These are phyloP conservation scores for Rhinichthys osculus DNA, from an alignment of 2,797 vertebrate species.

Conservation along the genomic window DNA sequence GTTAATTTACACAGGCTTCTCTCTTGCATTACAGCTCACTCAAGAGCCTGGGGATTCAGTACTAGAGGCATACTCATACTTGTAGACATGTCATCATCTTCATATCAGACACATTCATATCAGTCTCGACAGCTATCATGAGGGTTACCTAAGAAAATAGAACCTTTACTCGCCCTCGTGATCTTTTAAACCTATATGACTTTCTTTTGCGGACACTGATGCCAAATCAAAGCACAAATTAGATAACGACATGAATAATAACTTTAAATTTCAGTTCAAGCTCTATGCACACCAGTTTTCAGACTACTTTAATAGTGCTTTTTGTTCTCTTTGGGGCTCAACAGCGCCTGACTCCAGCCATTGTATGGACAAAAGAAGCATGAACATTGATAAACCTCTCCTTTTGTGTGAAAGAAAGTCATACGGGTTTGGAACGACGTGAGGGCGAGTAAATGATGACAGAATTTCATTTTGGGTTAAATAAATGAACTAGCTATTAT, in stretches of 20 bases:
- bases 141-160: neutral
- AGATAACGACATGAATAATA: neutral
- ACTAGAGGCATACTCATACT: constrained; percentile 1
- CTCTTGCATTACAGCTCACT: constrained; percentile 44
- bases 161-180: neutral
- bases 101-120: neutral
- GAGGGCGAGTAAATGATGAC: neutral
- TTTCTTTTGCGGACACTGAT: neutral
- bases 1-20: constrained; percentile 71
- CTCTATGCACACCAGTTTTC: neutral
- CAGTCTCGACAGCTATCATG: neutral
- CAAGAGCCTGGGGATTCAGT: neutral
- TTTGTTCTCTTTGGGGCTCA: neutral
- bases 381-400: neutral
- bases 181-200: neutral
- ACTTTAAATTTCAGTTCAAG: neutral
- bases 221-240: neutral
- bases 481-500: neutral
- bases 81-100: constrained; percentile 2
- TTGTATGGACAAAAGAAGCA: constrained; percentile 25
- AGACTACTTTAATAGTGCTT: neutral
- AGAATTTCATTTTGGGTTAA: neutral
- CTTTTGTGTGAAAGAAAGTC: constrained; percentile 4
- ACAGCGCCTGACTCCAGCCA: neutral
- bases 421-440: neutral